Conservation (phyloP, 2,888 invertebrate genomes). For the Geophilus truncorum region DNA sequence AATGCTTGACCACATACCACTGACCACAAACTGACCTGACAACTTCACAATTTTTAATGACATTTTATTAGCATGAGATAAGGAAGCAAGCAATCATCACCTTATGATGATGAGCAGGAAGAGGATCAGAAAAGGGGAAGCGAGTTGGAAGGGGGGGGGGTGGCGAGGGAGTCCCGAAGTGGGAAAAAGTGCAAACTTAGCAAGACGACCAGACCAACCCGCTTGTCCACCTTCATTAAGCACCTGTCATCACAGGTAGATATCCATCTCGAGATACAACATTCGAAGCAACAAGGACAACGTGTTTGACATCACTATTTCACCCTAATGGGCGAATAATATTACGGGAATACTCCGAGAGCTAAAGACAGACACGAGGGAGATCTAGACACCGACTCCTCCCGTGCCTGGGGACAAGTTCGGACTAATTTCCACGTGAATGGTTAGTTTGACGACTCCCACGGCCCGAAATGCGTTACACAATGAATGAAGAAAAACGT, state of each 20-base stretch:
- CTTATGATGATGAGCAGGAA: background rate
- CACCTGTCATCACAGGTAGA: background rate
- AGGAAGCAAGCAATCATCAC: conserved; percentile 12
- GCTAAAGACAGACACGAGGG: background rate
- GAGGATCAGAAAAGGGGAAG: background rate
- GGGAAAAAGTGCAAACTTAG: background rate
- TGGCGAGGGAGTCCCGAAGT: background rate
- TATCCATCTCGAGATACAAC: background rate
- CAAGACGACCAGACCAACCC: background rate
- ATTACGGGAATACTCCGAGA: background rate
- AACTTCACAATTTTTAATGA: conserved; percentile 1
- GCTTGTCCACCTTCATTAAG: conserved; percentile 19
- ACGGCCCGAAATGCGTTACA: background rate
- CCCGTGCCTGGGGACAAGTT: background rate
- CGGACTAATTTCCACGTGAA: conserved; percentile 23
- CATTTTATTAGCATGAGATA: conserved; percentile 12
- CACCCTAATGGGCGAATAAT: background rate
- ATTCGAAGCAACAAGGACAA: conserved; percentile 1
- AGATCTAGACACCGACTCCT: background rate
- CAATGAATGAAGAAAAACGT: background rate
- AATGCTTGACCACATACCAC: conserved; percentile 17
- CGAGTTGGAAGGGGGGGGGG: background rate
- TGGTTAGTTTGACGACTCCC: conserved; percentile 1
- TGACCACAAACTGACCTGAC: conserved; percentile 27
- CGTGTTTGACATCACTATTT: conserved; percentile 6